These are phyloP conservation scores for Polyommatus iphigenia DNA, from an alignment of 2,888 invertebrate genomes.

Conservation along the genomic window DNA sequence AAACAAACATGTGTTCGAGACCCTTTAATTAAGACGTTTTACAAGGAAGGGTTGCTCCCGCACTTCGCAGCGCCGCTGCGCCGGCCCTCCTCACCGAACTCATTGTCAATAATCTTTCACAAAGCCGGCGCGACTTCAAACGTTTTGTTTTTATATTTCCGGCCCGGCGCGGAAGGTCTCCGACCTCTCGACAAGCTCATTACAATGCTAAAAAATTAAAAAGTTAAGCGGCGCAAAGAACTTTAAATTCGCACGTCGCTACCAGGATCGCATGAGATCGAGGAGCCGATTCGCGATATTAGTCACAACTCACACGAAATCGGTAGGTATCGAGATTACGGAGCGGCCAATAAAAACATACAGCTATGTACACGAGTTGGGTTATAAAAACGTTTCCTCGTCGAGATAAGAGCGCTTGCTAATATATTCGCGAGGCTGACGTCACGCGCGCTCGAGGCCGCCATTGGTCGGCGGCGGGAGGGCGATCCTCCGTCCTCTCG, in stretches of 20 bases:
- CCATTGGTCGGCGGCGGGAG: conserved; percentile 69
- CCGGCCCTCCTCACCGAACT: conserved; percentile 53
- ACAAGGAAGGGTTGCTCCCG: conserved; percentile 71
- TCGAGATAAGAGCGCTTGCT: conserved; percentile 49
- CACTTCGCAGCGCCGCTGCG: conserved; percentile 57
- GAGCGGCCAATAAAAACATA: conserved; percentile 33
- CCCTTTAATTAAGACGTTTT: conserved; percentile 73
- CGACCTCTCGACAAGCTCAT: conserved; percentile 56
- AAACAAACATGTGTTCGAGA: conserved; percentile 71
- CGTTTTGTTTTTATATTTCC: conserved; percentile 71
- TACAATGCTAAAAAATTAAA: conserved; percentile 35
- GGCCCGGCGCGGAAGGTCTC: conserved; percentile 56
- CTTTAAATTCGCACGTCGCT: conserved; percentile 56
- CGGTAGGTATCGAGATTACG: conserved; percentile 24
- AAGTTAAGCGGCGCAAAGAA: conserved; percentile 48
- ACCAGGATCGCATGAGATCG: conserved; percentile 66
- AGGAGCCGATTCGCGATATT: conserved; percentile 46
- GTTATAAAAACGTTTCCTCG: conserved; percentile 44
- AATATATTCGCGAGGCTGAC: conserved; percentile 71
- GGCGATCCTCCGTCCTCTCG: conserved; percentile 78
- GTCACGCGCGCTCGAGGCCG: conserved; percentile 55
- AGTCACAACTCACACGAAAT: conserved; percentile 35
- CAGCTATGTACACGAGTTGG: conserved; percentile 39
- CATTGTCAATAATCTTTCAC: conserved; percentile 65
- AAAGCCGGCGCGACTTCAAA: conserved; percentile 60